Base-by-base conservation (phyloP, 2,797 vertebrate species). In the Anguilla obscura region DNA sequence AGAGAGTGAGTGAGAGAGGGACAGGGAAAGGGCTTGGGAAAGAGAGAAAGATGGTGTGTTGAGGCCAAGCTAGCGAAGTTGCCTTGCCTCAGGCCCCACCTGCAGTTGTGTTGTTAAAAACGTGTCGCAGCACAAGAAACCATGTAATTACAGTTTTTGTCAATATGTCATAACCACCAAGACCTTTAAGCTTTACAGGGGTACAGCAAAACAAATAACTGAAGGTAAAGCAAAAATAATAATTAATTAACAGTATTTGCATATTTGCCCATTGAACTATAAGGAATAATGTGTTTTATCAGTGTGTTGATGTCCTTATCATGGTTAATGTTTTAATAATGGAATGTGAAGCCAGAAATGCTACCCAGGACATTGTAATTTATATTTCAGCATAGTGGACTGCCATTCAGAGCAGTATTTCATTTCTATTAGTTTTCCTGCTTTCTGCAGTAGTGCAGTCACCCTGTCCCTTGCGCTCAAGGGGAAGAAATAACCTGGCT, bases 381-480 rank as follows among this genome's bases (percentile, higher is more conserved):
- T 82, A 84, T 45, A 50, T 82, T 21, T n/a, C 12, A 27, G n/a
- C 52, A 18, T 21, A 84, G 79, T 85, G 48, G 58, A 88, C 86
- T 74, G 76, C 63, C 86, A 86, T 27, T 85, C 12, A 79, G 36
- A 74, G 71, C 79, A 88, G 86, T 88, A 5, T 84, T 48, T 79
- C 58, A 84, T 80, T 54, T 85, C 84, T 66, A 85, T 60, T 45
- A 21, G 54, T 63, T 60, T 82, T 85, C 14, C 84, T 18, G 56
- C 54, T 85, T 30, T 56, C 58, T 54, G 58, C 14, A 58, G 24
- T 58, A 40, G 30, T 85, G 27, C 84, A 66, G 84, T 24, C 2
- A n/a, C 84, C n/a, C 9, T 27, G 33, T 48, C 9, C 12, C 58
- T 40, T 40, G 45, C 40, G 40, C 85, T 86, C 48, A 7, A 54